Evolutionary conservation across 2,888 invertebrate species (phyloP).

Genomic region (Beris chalybata): DNA sequence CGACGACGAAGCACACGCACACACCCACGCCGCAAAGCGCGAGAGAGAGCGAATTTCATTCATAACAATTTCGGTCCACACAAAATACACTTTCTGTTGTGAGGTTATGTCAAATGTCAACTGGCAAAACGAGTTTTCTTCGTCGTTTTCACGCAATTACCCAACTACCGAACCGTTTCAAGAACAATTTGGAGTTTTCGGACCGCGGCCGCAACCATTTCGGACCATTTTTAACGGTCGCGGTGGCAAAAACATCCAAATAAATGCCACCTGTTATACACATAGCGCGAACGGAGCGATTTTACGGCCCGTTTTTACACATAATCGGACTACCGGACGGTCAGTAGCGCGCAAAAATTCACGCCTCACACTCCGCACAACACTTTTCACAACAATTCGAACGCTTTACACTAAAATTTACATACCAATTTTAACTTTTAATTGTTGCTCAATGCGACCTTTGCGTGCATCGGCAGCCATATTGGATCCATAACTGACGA

Average conservation of each 20-base stretch:
- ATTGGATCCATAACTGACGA: constrained; percentile 76
- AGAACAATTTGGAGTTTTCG: background rate
- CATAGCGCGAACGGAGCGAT: background rate
- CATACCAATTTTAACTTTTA: constrained; percentile 93
- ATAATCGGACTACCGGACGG: background rate
- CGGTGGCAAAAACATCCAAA: constrained; percentile 23
- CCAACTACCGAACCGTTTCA: background rate
- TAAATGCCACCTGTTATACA: constrained; percentile 34
- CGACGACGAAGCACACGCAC: constrained; percentile 5
- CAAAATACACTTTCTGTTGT: constrained; percentile 28
- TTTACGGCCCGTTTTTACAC: background rate
- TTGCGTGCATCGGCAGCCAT: constrained; percentile 89
- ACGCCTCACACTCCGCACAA: constrained; percentile 8
- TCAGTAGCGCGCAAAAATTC: background rate
- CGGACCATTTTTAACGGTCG: background rate
- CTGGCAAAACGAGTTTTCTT: constrained; percentile 19
- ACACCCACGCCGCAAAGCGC: background rate
- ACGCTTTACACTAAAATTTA: constrained; percentile 48
- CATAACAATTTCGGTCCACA: constrained; percentile 26
- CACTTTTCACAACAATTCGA: background rate
- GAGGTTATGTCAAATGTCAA: constrained; percentile 32
- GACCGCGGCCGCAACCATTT: background rate
- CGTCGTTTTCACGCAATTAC: constrained; percentile 1
- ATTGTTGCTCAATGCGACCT: constrained; percentile 90
- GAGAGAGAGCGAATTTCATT: constrained; percentile 24